phyloP scores from a whole-genome alignment of 2,113 vertebrate species.

The Axis porcinus region DNA sequence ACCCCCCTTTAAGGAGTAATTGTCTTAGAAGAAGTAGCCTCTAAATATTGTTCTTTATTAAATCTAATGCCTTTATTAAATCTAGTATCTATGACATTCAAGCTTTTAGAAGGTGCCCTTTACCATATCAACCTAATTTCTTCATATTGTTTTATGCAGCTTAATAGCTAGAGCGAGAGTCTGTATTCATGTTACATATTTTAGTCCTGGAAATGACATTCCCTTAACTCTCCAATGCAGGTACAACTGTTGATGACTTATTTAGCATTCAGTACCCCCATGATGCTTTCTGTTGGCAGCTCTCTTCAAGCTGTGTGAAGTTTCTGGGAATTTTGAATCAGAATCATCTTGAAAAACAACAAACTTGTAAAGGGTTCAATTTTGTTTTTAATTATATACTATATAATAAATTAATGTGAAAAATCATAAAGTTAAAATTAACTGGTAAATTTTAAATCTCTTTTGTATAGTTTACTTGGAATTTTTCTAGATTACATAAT shows the following conservation, averaged over 20 bases:
- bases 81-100: background rate
- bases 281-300: background rate
- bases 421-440: constrained; percentile 4
- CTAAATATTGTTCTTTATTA: background rate
- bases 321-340: constrained; percentile 12
- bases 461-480: background rate
- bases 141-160: background rate
- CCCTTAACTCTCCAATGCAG: background rate
- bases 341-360: constrained; percentile 36
- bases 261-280: background rate
- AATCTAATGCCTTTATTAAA: background rate
- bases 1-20: background rate
- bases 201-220: background rate
- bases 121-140: background rate
- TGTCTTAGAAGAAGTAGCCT: background rate
- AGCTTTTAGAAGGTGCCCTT: background rate
- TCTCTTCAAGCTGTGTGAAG: background rate
- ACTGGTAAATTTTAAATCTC: background rate
- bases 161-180: background rate
- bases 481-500: background rate
- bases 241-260: background rate
- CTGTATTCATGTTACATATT: background rate
- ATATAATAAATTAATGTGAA: background rate
- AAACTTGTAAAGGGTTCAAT: background rate
- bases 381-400: background rate